Evolutionary conservation across 1,140 invertebrate species (phyloP).

Genomic region (Caenorhabditis briggsae): DNA sequence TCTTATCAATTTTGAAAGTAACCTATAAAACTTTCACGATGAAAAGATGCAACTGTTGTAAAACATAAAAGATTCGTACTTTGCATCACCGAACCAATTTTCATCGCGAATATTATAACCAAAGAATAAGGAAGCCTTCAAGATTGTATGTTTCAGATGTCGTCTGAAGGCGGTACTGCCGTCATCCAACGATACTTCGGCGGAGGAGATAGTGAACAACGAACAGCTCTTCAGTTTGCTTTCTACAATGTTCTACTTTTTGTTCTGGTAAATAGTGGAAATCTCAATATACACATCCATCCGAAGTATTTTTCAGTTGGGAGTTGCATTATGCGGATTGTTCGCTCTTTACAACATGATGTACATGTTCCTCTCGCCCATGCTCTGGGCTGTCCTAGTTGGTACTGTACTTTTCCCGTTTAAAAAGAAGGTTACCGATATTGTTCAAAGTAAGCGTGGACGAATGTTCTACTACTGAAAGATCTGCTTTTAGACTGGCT

Average conservation of each 20-base stretch:
- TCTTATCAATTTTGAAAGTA: not conserved
- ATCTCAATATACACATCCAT: not conserved
- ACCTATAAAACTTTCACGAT: too few relatives aligned
- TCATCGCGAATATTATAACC: too few relatives aligned
- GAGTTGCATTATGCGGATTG: conserved; percentile 82
- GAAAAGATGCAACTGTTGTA: too few relatives aligned
- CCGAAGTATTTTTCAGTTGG: conserved; percentile 56
- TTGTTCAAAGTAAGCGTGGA: conserved; percentile 50
- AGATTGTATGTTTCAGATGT: not conserved
- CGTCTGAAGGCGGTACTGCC: conserved; percentile 4
- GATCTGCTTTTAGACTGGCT: conserved; percentile 83
- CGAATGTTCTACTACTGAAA: not conserved
- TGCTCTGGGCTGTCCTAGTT: conserved; percentile 93
- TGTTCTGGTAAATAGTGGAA: conserved; percentile 59
- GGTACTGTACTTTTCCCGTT: conserved; percentile 90
- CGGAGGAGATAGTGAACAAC: conserved; percentile 50
- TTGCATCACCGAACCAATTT: too few relatives aligned
- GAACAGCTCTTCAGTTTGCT: conserved; percentile 63
- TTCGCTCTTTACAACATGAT: conserved; percentile 88
- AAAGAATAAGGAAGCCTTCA: too few relatives aligned
- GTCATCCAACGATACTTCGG: conserved; percentile 29
- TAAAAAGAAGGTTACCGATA: conserved; percentile 81
- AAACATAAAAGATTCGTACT: too few relatives aligned
- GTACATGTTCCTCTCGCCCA: conserved; percentile 89
- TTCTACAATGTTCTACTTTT: conserved; percentile 66